Conservation (phyloP, 1,140 invertebrate species). For the Paraescarpia echinospica region DNA sequence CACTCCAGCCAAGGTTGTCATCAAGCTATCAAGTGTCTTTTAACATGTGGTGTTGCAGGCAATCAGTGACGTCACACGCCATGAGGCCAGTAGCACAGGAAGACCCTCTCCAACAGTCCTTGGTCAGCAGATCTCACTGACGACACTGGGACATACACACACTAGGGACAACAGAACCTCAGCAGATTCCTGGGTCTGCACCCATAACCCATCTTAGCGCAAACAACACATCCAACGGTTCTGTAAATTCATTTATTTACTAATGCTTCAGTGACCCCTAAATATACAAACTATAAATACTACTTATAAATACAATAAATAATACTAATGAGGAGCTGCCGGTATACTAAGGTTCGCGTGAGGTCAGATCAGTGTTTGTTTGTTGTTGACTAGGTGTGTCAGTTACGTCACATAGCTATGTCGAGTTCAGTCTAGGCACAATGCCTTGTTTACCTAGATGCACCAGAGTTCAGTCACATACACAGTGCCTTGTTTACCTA, state of each 20-base stretch:
- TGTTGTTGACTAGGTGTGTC: neutral
- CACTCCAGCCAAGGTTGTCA: neutral
- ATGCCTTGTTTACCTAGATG: neutral
- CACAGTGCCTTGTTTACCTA: neutral
- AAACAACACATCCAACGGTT: neutral
- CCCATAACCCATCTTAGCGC: neutral
- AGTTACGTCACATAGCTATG: neutral
- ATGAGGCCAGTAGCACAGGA: neutral
- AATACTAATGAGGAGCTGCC: neutral
- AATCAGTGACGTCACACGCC: neutral
- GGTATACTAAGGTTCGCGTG: neutral
- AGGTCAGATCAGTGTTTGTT: neutral
- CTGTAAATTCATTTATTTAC: constrained; percentile 6
- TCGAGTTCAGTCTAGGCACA: neutral
- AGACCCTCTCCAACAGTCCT: neutral
- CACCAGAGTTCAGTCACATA: neutral
- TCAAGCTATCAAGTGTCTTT: neutral
- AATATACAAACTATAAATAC: constrained; percentile 2
- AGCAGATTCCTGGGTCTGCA: neutral
- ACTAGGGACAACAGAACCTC: neutral
- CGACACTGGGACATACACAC: neutral
- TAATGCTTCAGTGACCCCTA: neutral
- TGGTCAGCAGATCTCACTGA: neutral
- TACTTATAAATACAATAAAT: constrained; percentile 3
- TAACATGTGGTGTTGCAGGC: neutral